Base-by-base conservation (phyloP, 2,113 vertebrate genomes). In the Chionis minor region DNA sequence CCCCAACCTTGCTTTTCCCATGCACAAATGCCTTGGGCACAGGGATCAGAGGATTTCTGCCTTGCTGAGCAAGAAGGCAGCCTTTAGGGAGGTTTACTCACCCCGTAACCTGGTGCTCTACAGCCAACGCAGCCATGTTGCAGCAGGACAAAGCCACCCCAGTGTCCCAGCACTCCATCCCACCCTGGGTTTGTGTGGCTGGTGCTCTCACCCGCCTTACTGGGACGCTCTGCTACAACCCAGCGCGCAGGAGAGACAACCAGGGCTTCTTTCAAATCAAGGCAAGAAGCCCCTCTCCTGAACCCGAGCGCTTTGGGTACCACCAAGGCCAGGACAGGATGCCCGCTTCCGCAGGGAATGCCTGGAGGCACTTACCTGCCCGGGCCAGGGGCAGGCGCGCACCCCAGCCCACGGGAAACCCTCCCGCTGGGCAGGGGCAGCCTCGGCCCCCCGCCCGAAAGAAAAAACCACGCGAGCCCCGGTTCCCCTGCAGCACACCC, bases 381-480 rank as follows among this genome's bases (percentile, higher is more conserved):
- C 3, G 12, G 14, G 33, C 33, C 42, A 17, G 35, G 2, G 1
- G 9, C 22, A 70, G 20, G 10, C 27, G 49, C 14, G 2, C 18
- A 19, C 6, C 51, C 19, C 8, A 20, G n/a, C n/a, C 21, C 38
- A 27, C 6, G 30, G 22, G 10, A 18, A 9, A 10, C 0, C 0
- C 19, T 24, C 2, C 4, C 6, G 3, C 0, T 3, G 0, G 16
- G 5, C 13, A 27, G 10, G 5, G n/a, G 2, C 6, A 58, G 1
- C 22, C 9, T 4, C 23, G 4, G 4, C 6, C 22, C 12, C 17
- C 10, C 8, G 1, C 7, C 12, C 16, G 40, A 8, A 12, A 42
- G 18, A 20, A 32, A 32, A 5, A 10, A 59, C 4, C 5, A 21
- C 13, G 5, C 16, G 4, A 35, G 33, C 8, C 5, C 32, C 20